Percentiles rank a stretch among this genome's conserved stretches.
Conservation (phyloP, 1,140 invertebrate genomes). For the Anoplolepis gracilipes region DNA sequence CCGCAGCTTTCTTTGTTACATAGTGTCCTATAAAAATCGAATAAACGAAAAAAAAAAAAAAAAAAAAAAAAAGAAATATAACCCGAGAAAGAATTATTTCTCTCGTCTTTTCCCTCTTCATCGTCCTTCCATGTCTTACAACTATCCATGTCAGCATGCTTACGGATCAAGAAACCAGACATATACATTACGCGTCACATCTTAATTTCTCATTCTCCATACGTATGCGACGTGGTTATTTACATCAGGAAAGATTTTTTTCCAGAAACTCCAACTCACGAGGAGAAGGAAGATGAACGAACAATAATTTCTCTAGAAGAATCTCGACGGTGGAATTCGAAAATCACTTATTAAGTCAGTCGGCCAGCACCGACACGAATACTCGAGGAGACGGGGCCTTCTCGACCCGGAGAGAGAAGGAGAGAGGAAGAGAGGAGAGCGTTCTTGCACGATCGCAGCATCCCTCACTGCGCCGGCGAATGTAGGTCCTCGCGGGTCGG, state of each 20-base stretch:
- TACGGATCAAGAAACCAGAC: not conserved
- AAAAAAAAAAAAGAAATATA: not conserved
- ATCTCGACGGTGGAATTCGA: conserved; percentile 70
- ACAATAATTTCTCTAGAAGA: conserved; percentile 71
- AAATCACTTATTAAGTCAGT: conserved; percentile 62
- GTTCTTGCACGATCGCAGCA: conserved; percentile 42
- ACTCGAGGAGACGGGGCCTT: conserved; percentile 52
- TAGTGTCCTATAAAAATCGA: not conserved
- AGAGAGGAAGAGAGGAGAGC: conserved; percentile 21
- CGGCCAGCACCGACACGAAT: conserved; percentile 67
- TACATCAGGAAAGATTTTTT: conserved; percentile 36
- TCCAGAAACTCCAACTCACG: not conserved
- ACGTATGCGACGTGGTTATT: conserved; percentile 2
- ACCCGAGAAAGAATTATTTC: not conserved
- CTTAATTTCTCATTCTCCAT: conserved; percentile 33
- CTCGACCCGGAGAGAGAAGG: conserved; percentile 24
- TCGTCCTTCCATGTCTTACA: not conserved
- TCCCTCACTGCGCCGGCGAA: conserved; percentile 72
- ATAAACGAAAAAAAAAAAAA: too few relatives aligned
- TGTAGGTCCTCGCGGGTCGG: conserved; percentile 82
- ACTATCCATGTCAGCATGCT: not conserved
- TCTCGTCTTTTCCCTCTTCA: not conserved
- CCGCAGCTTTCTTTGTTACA: not conserved
- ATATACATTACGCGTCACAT: too few relatives aligned
- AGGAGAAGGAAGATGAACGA: not conserved